These are phyloP conservation scores for Drosophila tropicalis DNA, from an alignment of 1,140 invertebrate species.

Conservation along the genomic window DNA sequence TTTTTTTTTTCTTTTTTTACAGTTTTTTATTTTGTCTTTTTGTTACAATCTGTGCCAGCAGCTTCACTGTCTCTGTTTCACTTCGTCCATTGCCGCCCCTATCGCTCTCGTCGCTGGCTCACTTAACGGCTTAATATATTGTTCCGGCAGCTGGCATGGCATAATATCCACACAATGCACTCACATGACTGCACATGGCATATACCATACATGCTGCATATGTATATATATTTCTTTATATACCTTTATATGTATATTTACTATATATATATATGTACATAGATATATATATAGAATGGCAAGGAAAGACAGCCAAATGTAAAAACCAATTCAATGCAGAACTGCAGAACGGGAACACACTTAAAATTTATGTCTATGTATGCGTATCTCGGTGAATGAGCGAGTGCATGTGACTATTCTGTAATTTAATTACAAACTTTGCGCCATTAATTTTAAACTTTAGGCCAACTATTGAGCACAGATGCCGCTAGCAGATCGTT, in stretches of 20 bases:
- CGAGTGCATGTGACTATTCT: constrained; percentile 37
- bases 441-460: constrained; percentile 76
- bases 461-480: constrained; percentile 70
- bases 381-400: constrained; percentile 19
- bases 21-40: constrained; percentile 25
- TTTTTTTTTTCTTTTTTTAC: neutral
- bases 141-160: constrained; percentile 70
- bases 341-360: constrained; percentile 34
- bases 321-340: constrained; percentile 63
- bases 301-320: constrained; percentile 45
- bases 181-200: constrained; percentile 60
- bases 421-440: constrained; percentile 81
- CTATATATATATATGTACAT: neutral
- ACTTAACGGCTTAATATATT: constrained; percentile 81
- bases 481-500: constrained; percentile 43
- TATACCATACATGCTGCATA: constrained; percentile 27
- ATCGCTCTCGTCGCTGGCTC: constrained; percentile 48
- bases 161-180: constrained; percentile 54
- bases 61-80: constrained; percentile 2
- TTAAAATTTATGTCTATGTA: constrained; percentile 46
- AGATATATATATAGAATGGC: neutral
- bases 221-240: neutral
- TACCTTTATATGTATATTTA: constrained; percentile 14
- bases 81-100: neutral
- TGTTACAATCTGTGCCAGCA: constrained; percentile 67